A percentile compares a stretch with the other conserved stretches of the same genome.
Conservation (phyloP, 2,797 vertebrate genomes). For the Vireo griseus region DNA sequence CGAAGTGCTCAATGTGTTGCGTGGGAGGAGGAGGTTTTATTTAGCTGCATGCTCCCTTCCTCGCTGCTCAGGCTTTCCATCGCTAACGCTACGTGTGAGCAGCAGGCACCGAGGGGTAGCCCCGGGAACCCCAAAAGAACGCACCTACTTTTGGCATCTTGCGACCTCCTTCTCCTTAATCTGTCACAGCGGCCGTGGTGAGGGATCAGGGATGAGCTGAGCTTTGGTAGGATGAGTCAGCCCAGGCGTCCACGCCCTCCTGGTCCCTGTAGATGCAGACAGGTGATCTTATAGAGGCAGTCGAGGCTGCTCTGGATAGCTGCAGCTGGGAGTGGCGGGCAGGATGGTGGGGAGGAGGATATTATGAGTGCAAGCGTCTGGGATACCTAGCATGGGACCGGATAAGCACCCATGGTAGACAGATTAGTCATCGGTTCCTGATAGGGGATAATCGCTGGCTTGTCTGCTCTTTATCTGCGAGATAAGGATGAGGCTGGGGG, state of each 20-base stretch:
- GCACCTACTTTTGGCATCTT: background rate
- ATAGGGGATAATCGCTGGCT: slow-evolving; percentile 53
- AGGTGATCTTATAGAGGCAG: background rate
- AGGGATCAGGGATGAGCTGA: background rate
- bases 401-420: slow-evolving; percentile 24
- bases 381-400: background rate
- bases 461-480: slow-evolving; percentile 42
- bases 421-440: slow-evolving; percentile 53
- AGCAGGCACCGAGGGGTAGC: background rate
- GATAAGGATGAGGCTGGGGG: slow-evolving; percentile 11
- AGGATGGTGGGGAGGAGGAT: background rate
- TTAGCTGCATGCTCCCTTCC: slow-evolving; percentile 22
- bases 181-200: fast-evolving
- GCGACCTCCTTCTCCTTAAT: background rate
- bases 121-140: background rate
- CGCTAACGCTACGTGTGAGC: background rate
- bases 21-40: slow-evolving; percentile 59
- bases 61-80: background rate
- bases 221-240: background rate
- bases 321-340: background rate
- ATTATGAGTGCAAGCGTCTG: background rate
- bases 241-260: fast-evolving
- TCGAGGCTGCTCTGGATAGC: background rate
- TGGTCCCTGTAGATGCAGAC: background rate
- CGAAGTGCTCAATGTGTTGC: slow-evolving; percentile 31